Percentiles rank a stretch among this genome's conserved stretches.
These are phyloP conservation scores for Aethes cnicana DNA, from an alignment of 2,888 invertebrate genomes.

Conservation along the genomic window DNA sequence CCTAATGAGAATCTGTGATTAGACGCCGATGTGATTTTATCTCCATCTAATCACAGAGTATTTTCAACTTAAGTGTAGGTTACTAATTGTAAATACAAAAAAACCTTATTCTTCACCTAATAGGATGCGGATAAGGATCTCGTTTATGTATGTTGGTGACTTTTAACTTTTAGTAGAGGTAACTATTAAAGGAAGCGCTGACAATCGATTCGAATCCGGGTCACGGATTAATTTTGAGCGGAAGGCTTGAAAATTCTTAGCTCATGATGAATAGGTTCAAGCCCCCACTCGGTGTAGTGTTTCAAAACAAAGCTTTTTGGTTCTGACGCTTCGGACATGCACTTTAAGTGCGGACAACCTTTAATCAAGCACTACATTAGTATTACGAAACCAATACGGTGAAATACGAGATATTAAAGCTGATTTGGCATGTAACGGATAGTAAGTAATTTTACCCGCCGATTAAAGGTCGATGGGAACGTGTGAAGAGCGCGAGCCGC, in stretches of 20 bases:
- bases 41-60: too few relatives aligned
- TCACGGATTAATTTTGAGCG: conserved; percentile 34
- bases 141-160: conserved; percentile 35
- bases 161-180: conserved; percentile 40
- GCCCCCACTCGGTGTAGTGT: conserved; percentile 19
- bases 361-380: conserved; percentile 23
- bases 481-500: conserved; percentile 33
- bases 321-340: conserved; percentile 10
- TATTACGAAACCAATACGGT: conserved; percentile 30
- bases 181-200: conserved; percentile 34
- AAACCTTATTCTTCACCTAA: conserved; percentile 23
- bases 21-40: too few relatives aligned
- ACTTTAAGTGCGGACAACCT: conserved; percentile 23
- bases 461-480: conserved; percentile 38
- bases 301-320: conserved; percentile 26
- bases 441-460: conserved; percentile 28
- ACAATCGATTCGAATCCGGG: conserved; percentile 41
- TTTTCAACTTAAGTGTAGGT: too few relatives aligned
- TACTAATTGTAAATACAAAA: too few relatives aligned
- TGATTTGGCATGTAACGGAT: conserved; percentile 27
- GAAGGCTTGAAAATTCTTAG: conserved; percentile 32
- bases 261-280: conserved; percentile 17
- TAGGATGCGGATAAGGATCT: conserved; percentile 49
- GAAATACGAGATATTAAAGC: conserved; percentile 30
- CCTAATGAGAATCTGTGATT: conserved; percentile 14